Evolutionary conservation across 2,113 vertebrate species (phyloP).

Genomic region (Ptilorrhoa leucosticta): DNA sequence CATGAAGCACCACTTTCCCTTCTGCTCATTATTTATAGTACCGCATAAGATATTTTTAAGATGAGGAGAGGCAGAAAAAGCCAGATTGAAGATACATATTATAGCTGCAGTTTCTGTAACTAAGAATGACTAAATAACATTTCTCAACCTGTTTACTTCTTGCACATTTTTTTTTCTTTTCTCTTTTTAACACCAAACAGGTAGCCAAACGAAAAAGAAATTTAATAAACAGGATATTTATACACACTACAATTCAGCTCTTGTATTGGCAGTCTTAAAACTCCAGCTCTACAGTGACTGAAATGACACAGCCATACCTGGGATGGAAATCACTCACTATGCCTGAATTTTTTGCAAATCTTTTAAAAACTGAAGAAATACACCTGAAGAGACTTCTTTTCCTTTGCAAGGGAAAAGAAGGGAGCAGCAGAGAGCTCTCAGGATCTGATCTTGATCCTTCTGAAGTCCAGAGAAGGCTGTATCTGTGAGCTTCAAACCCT

Average conservation of each 20-base stretch:
- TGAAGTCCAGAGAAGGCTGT: neutral
- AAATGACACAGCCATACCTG: neutral
- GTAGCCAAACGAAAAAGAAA: neutral
- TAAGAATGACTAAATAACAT: conserved; percentile 1
- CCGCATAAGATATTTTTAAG: conserved; percentile 63
- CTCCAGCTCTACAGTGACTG: neutral
- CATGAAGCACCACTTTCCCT: conserved; percentile 5
- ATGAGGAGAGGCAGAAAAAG: conserved; percentile 30
- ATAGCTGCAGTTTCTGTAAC: conserved; percentile 9
- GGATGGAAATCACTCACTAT: neutral
- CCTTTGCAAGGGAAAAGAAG: neutral
- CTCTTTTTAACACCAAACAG: neutral
- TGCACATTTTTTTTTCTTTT: neutral
- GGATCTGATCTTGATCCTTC: neutral
- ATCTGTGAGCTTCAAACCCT: neutral
- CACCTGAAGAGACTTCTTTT: neutral
- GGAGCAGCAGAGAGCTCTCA: neutral
- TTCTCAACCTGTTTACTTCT: conserved; percentile 6
- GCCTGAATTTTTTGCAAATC: neutral
- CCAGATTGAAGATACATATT: conserved; percentile 24
- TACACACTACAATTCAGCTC: neutral
- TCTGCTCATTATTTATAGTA: conserved; percentile 69
- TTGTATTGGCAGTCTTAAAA: neutral
- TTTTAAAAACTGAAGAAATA: neutral
- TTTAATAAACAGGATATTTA: neutral